phyloP scores from a whole-genome alignment of 1,140 invertebrate genomes.

The Orchesella cincta region DNA sequence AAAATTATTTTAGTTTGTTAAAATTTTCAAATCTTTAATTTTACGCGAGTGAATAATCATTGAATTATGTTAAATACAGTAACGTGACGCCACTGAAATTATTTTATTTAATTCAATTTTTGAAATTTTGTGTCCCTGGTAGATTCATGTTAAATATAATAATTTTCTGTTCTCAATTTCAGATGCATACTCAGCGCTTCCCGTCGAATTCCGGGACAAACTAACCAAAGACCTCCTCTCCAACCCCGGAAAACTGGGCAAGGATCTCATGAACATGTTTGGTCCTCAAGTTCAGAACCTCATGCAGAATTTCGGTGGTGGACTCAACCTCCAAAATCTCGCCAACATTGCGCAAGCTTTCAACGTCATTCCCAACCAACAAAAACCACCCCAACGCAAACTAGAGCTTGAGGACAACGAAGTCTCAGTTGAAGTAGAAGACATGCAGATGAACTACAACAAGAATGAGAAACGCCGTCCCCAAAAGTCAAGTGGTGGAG shows the following conservation, averaged over 20 bases:
- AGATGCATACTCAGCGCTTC: slow-evolving; percentile 46
- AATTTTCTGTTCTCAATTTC: too few relatives aligned
- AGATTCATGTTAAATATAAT: not conserved
- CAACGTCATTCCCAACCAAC: not conserved
- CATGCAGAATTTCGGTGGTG: slow-evolving; percentile 15
- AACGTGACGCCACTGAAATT: too few relatives aligned
- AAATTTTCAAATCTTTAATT: not conserved
- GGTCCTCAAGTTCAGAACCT: slow-evolving; percentile 47
- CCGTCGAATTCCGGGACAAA: slow-evolving; percentile 48
- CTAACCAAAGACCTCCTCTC: slow-evolving; percentile 46
- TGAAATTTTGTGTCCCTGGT: not conserved
- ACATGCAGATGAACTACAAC: slow-evolving; percentile 40
- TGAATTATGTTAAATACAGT: too few relatives aligned
- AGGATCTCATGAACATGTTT: slow-evolving; percentile 43
- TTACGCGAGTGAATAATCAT: too few relatives aligned
- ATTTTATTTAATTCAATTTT: not conserved
- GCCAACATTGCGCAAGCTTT: not conserved
- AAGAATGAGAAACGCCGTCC: slow-evolving; percentile 34
- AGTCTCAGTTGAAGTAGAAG: slow-evolving; percentile 35
- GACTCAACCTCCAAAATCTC: slow-evolving; percentile 12
- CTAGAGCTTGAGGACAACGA: slow-evolving; percentile 29
- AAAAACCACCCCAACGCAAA: not conserved
- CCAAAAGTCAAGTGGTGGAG: not conserved
- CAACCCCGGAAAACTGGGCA: slow-evolving; percentile 48
- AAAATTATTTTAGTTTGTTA: not conserved